phyloP scores from a whole-genome alignment of 2,888 invertebrate species.

The Hartigia nigra region DNA sequence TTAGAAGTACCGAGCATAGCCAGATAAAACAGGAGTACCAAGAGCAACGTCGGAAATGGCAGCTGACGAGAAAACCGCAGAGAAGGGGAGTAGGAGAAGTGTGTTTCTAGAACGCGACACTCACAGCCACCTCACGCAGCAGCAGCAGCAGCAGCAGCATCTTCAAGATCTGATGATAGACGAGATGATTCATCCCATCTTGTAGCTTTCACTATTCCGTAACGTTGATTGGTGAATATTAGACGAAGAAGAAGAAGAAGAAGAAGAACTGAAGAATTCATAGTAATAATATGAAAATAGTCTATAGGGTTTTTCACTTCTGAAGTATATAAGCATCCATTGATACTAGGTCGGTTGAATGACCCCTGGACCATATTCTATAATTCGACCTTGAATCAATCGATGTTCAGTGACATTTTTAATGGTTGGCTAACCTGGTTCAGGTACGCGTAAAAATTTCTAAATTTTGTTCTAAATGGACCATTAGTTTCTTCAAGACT shows the following conservation, averaged over 20 bases:
- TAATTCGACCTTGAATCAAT: background rate
- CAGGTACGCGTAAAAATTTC: background rate
- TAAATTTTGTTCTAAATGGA: background rate
- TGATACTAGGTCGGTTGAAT: background rate
- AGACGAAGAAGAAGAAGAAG: background rate
- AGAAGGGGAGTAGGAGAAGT: conserved; percentile 31
- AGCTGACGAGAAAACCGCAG: background rate
- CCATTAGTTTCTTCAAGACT: background rate
- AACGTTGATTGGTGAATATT: background rate
- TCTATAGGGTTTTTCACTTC: background rate
- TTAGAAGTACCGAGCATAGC: too few species aligned
- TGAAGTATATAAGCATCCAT: background rate
- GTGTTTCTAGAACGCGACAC: conserved; percentile 36
- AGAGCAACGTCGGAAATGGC: background rate
- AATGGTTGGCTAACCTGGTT: background rate
- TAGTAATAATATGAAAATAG: background rate
- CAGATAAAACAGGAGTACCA: background rate
- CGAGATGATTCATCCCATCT: background rate
- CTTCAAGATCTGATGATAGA: background rate
- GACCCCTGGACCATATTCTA: background rate
- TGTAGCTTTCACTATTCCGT: background rate
- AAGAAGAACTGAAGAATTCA: background rate
- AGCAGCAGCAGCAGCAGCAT: background rate
- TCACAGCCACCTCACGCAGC: background rate
- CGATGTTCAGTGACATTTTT: background rate